phyloP scores from a whole-genome alignment of 2,113 vertebrate genomes.

The Poecilia latipinna region DNA sequence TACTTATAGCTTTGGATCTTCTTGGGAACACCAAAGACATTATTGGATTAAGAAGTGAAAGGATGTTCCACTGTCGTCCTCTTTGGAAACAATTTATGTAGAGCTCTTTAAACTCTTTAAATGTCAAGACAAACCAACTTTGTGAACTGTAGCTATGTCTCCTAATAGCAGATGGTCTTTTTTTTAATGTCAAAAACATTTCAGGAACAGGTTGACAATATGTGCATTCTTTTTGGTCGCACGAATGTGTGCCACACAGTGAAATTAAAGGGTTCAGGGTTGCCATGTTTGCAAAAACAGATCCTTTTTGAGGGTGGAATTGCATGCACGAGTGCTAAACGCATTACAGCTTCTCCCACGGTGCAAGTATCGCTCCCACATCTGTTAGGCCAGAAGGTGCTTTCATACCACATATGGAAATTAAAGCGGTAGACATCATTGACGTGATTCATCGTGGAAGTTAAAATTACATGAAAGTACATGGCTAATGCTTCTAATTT shows the following conservation, averaged over 20 bases:
- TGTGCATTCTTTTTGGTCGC: background rate
- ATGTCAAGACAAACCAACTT: slow-evolving; percentile 53
- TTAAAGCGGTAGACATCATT: slow-evolving; percentile 13
- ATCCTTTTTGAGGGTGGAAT: slow-evolving; percentile 51
- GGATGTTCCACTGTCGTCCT: slow-evolving; percentile 59
- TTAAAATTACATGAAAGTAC: slow-evolving; percentile 14
- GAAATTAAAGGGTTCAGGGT: background rate
- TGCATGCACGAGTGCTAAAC: slow-evolving; percentile 49
- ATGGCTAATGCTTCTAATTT: background rate
- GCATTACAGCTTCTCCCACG: slow-evolving; percentile 41
- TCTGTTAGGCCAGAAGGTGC: slow-evolving; percentile 69
- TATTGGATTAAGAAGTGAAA: slow-evolving; percentile 67
- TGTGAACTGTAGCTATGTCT: slow-evolving; percentile 55
- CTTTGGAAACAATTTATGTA: slow-evolving; percentile 45
- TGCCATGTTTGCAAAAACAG: slow-evolving; percentile 8
- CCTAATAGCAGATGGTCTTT: slow-evolving; percentile 43
- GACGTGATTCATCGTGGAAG: slow-evolving; percentile 23
- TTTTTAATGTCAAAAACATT: background rate
- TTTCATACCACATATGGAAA: slow-evolving; percentile 49
- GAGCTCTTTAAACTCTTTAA: slow-evolving; percentile 46
- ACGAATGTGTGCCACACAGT: background rate
- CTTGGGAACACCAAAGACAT: slow-evolving; percentile 52
- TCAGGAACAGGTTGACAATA: background rate
- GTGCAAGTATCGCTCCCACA: slow-evolving; percentile 54
- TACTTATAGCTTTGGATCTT: slow-evolving; percentile 46